Base-by-base conservation (phyloP, 2,888 invertebrate genomes). In the Lycaena phlaeas region DNA sequence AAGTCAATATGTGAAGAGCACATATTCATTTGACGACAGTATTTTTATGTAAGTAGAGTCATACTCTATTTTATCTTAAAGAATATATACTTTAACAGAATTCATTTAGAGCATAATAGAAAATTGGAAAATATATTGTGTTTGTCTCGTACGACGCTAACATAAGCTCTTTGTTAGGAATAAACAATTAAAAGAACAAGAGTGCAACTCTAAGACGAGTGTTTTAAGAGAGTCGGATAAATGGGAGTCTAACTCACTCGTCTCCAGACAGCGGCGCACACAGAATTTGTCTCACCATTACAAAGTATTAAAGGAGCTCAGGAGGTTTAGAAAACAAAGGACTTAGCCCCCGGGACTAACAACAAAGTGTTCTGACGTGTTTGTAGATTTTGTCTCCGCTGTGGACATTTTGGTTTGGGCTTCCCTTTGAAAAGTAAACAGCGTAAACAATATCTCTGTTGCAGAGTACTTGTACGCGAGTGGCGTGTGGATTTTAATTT, bases 321-420 rank as follows among this genome's bases (percentile, higher is more conserved):
- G 56, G 58, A 57, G 66, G 61, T 68, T 70, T 66, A 64, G 56
- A 68, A 69, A 75, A 75, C 76, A 77, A 77, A 77, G 71, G 71
- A 70, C 62, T 72, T 67, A 72, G 67, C 68, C 68, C n/a, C 53
- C 65, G 53, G 60, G 65, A 62, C 59, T 46, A 63, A 66, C 64
- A 64, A 75, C 73, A 74, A 75, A 76, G 73, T 74, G 65, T 59
- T 68, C 58, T 67, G 68, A 67, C 71, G 68, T 69, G 68, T 61
- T 64, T 62, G 61, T 54, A 64, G 64, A 69, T 65, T 68, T 62
- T 61, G 62, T 61, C 61, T 59, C 61, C 57, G 54, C 52, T 53
- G 63, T 70, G 69, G 67, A 71, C 68, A 68, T 67, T 72, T 73
- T 66, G 68, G 68, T 66, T 69, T 61, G 59, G 57, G 67, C 60